Evolutionary conservation across 2,888 invertebrate species (phyloP), one percentile per base, ranked within the genome.

Genomic region (Agriopis marginaria): DNA sequence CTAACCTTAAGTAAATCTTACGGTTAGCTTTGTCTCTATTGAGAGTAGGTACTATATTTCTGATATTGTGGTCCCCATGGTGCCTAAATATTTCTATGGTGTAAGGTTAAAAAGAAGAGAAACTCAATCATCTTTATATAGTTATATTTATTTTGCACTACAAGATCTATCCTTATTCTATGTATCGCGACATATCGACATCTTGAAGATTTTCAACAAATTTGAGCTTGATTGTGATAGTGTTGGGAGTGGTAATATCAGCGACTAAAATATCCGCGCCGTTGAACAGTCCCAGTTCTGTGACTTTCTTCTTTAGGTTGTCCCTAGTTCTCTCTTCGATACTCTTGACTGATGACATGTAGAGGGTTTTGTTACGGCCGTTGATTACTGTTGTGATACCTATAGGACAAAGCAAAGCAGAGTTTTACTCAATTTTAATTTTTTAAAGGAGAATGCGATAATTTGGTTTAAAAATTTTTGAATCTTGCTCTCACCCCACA

Each of bases 261-360:
- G 99, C 98, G 1, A 99, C 98, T 77, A 98, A 95, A 65, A 99
- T 94, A 85, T 98, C 97, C 64, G 96, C 97, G 0, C 98, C 98
- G 89, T 98, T 97, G 68, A 89, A 95, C 23, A 99, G 91, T 3
- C 97, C 98, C 68, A 99, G 94, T 78, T 99, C 99, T 72, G 95
- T 95, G 63, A 99, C 90, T 68, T 97, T 97, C 92, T 97, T 98
- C 79, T 97, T 97, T 74, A 99, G 95, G 94, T 99, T 99, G 61
- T 96, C 96, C 78, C 97, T 95, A 0, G 99, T 99, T 78, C 96
- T 95, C 82, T 97, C 97, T 89, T 99, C 99, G 81, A 99, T 98
- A 77, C 98, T 98, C 74, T 97, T 96, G 23, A 99, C 97, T 12
- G 97, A 97, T 42, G 98, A 96, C 96, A 99, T 98, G 86, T 99